Evolutionary conservation across 2,797 vertebrate genomes (phyloP).

Genomic region (Poecilia gillii): DNA sequence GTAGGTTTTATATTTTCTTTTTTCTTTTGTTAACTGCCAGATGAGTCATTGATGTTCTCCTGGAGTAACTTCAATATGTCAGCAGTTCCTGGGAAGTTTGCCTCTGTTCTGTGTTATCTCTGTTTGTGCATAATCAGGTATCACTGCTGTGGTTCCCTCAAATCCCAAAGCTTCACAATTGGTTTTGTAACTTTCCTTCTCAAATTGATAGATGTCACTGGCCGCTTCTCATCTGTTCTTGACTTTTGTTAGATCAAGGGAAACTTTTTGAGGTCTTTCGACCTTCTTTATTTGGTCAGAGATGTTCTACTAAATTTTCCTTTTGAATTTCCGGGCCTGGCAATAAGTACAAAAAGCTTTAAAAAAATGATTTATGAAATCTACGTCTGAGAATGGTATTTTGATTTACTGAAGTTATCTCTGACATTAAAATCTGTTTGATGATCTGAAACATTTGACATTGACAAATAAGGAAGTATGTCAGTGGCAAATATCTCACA

Average conservation of each 20-base stretch:
- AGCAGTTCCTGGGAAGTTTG: background rate
- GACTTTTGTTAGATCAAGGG: background rate
- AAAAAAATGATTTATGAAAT: background rate
- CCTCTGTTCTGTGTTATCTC: background rate
- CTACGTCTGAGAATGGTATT: background rate
- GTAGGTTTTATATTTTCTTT: background rate
- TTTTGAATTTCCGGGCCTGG: background rate
- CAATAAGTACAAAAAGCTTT: background rate
- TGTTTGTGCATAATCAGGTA: background rate
- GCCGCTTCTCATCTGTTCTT: background rate
- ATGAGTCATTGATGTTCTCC: background rate
- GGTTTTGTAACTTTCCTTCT: background rate
- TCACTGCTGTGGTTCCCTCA: background rate
- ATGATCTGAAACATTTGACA: background rate
- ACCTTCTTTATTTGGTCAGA: background rate
- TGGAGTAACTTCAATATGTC: background rate
- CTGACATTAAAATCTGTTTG: background rate
- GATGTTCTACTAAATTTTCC: background rate
- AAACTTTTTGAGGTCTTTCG: background rate
- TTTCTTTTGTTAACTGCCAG: background rate
- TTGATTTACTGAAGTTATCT: background rate
- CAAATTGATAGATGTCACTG: background rate
- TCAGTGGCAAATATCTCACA: background rate
- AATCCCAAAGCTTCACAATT: background rate
- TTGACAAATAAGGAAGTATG: background rate